Percentiles rank a stretch among this genome's conserved stretches.
These are phyloP conservation scores for Punctoribates punctum DNA, from an alignment of 2,888 invertebrate genomes.

Conservation along the genomic window DNA sequence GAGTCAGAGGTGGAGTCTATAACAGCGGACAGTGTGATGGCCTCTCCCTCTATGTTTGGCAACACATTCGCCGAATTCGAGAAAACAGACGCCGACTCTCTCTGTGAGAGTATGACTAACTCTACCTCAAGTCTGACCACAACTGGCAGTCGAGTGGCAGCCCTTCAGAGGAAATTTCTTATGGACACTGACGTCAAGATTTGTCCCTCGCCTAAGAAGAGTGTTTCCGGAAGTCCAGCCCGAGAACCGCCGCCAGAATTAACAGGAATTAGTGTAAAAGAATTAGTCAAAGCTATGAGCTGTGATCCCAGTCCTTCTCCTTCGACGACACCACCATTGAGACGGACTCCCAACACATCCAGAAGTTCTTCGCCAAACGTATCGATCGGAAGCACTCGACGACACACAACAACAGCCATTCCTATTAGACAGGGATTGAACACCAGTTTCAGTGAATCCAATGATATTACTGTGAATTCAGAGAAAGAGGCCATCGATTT, in stretches of 20 bases:
- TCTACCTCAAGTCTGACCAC: conserved; percentile 16
- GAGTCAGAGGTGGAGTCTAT: conserved; percentile 23
- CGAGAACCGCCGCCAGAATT: conserved; percentile 57
- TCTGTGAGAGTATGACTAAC: background rate
- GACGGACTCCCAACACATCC: conserved; percentile 51
- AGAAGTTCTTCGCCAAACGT: conserved; percentile 47
- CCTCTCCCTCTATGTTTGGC: conserved; percentile 35
- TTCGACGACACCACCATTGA: conserved; percentile 63
- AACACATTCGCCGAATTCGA: conserved; percentile 46
- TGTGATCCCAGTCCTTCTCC: conserved; percentile 69
- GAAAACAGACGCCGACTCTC: conserved; percentile 44
- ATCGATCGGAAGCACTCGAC: background rate
- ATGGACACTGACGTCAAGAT: conserved; percentile 34
- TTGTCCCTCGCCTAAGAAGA: background rate
- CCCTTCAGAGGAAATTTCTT: conserved; percentile 41
- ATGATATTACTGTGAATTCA: background rate
- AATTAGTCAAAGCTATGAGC: conserved; percentile 68
- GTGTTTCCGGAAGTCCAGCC: conserved; percentile 34
- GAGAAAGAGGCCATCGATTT: conserved; percentile 47
- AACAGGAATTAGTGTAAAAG: conserved; percentile 66
- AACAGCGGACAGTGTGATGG: background rate
- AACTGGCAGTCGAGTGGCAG: conserved; percentile 44
- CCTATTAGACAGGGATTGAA: background rate
- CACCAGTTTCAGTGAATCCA: conserved; percentile 7
- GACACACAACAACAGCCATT: conserved; percentile 12